Base-by-base conservation (phyloP, 1,140 invertebrate species). In the Papilio polyxenes region DNA sequence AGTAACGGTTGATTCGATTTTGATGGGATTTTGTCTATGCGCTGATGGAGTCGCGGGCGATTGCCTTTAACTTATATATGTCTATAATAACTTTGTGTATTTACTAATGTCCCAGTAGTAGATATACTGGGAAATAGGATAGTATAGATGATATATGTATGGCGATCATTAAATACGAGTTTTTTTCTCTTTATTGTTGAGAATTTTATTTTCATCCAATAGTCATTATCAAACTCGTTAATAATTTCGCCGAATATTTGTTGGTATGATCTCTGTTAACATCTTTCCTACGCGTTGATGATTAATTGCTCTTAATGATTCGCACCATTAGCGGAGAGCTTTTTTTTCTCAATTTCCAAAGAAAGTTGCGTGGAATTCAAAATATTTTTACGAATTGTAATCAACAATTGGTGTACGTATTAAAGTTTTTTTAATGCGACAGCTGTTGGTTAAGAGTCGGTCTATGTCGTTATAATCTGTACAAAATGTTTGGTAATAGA, bases 251-350 rank as follows among this genome's bases (percentile, higher is more conserved):
- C 13, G 5, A 72, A 72, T 72, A 13, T 88, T 88, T 78, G 53
- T 80, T 48, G 75, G 51, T 87, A 85, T 84, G 81, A 83, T 86
- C 88, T 77, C 85, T 87, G 31, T 11, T 72, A 37, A 37, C 65
- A 72, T 72, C 31, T 72, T 72, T 56, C 53, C 90, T 90, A 85
- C 84, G 86, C 85, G 85, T 82, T 88, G 88, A 91, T 92, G 91
- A 92, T 92, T 92, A 93, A 92, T 93, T 89, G 87, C 89, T 84
- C 78, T 86, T 93, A 92, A 93, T 92, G 92, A 90, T 89, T 85
- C 53, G 82, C 86, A 78, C 87, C 92, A 92, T 93, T 93, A 92
- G 91, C 81, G 84, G 80, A 56, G 48, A 85, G 78, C 84, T 89
- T 92, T 87, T 87, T 44, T 90, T 90, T 90, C 86, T 87, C 88